These are phyloP conservation scores for Gymnoscopelus braueri DNA, from an alignment of 2,797 vertebrate species.

Conservation along the genomic window DNA sequence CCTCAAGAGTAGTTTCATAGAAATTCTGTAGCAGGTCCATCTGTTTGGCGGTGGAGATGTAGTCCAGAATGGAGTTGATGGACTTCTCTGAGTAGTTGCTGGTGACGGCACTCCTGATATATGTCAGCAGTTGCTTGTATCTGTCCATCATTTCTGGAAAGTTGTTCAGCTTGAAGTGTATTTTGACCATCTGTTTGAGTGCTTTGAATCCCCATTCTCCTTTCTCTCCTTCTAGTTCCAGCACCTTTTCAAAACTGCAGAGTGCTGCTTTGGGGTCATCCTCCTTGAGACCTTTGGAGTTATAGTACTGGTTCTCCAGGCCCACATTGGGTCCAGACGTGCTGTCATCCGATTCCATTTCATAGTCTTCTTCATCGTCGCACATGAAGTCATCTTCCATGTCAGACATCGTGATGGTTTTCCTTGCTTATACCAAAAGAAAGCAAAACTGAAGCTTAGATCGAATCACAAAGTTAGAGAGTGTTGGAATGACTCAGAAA, in stretches of 20 bases:
- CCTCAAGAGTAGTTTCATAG: slow-evolving; percentile 98
- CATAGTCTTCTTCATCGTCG: slow-evolving; percentile 98
- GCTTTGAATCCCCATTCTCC: slow-evolving; percentile 99
- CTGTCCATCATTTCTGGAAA: slow-evolving; percentile 99
- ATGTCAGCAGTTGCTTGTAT: slow-evolving; percentile 98
- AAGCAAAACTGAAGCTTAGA: too few relatives aligned
- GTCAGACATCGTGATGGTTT: slow-evolving; percentile 93
- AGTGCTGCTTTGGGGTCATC: slow-evolving; percentile 93
- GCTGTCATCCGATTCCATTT: slow-evolving; percentile 97
- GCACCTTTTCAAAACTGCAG: slow-evolving; percentile 95
- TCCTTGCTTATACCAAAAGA: slow-evolving; percentile 2
- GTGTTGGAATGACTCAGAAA: too few relatives aligned
- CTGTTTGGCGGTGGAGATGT: slow-evolving; percentile 99
- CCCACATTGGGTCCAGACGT: slow-evolving; percentile 94
- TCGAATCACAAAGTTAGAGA: too few relatives aligned
- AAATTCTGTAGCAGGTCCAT: slow-evolving; percentile 99
- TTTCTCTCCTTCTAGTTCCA: slow-evolving; percentile 98
- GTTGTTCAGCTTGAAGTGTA: slow-evolving; percentile 99
- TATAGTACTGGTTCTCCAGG: slow-evolving; percentile 95
- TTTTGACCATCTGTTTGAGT: slow-evolving; percentile 99
- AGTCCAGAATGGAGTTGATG: slow-evolving; percentile 99
- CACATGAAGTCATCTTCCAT: slow-evolving; percentile 99
- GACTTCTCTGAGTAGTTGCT: slow-evolving; percentile 99
- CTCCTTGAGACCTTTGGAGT: slow-evolving; percentile 95
- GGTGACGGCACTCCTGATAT: slow-evolving; percentile 98